A percentile compares a stretch with the other conserved stretches of the same genome.
Conservation (phyloP, 2,888 invertebrate species). For the Xanthorhoe spadicearia region DNA sequence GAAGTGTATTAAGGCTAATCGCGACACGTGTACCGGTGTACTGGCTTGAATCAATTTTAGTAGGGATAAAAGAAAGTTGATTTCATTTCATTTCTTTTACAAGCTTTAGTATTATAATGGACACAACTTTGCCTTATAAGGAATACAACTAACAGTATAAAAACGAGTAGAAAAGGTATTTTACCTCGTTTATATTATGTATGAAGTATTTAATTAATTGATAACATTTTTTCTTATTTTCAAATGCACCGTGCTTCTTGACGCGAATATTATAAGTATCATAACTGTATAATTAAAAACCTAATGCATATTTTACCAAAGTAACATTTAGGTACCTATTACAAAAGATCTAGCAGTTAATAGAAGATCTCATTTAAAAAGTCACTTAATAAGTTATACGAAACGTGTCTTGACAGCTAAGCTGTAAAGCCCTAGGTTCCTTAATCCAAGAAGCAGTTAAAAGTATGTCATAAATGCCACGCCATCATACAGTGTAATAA, state of each 20-base stretch:
- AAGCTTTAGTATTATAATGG: not conserved
- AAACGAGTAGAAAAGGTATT: too few species aligned
- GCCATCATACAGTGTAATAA: constrained; percentile 19
- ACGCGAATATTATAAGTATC: too few species aligned
- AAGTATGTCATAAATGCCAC: constrained; percentile 14
- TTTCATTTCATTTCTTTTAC: not conserved
- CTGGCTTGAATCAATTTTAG: constrained; percentile 26
- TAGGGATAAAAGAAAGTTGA: constrained; percentile 1
- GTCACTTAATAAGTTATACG: not conserved
- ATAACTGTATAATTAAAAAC: too few species aligned
- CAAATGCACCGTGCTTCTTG: too few species aligned
- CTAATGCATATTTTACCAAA: too few species aligned
- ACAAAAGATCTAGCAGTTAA: not conserved
- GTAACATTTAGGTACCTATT: too few species aligned
- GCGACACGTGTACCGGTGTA: constrained; percentile 41
- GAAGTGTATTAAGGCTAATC: constrained; percentile 46
- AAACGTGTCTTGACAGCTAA: constrained; percentile 1
- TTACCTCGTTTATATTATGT: too few species aligned
- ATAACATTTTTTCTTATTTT: too few species aligned
- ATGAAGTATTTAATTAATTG: too few species aligned
- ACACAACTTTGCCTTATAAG: not conserved
- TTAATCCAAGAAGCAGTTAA: constrained; percentile 21
- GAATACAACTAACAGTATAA: too few species aligned
- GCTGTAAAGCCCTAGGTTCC: constrained; percentile 4
- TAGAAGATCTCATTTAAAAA: not conserved